A percentile compares a stretch with the other conserved stretches of the same genome.
These are phyloP conservation scores for Pachypanchax playfairii DNA, from an alignment of 2,113 vertebrate genomes.

Conservation along the genomic window DNA sequence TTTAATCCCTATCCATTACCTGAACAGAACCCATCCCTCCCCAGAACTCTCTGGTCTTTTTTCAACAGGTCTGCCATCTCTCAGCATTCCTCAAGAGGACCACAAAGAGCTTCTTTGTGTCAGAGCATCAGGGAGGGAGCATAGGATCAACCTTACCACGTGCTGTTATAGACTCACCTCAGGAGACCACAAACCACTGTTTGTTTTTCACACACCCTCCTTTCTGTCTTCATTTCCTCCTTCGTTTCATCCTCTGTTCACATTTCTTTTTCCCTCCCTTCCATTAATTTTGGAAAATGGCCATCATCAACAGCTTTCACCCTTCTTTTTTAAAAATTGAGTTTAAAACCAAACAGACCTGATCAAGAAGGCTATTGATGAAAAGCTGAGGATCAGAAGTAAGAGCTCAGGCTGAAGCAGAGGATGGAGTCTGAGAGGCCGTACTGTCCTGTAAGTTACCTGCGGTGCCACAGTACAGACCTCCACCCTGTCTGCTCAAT, in stretches of 20 bases:
- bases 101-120: constrained; percentile 80
- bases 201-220: constrained; percentile 26
- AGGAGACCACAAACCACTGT: constrained; percentile 65
- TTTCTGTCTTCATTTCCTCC: constrained; percentile 34
- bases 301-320: constrained; percentile 57
- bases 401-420: constrained; percentile 5
- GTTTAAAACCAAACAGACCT: constrained; percentile 48
- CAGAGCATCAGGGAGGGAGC: constrained; percentile 55
- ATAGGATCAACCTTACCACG: constrained; percentile 57
- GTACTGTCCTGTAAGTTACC: constrained; percentile 46
- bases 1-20: constrained; percentile 20
- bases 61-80: constrained; percentile 60
- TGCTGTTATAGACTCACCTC: constrained; percentile 69
- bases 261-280: constrained; percentile 49
- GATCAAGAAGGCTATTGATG: constrained; percentile 70
- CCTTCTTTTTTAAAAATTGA: constrained; percentile 27
- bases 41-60: constrained; percentile 32
- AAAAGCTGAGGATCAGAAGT: constrained; percentile 37
- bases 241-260: constrained; percentile 30
- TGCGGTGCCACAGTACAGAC: constrained; percentile 49
- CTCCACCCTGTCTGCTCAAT: constrained; percentile 29
- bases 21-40: constrained; percentile 8
- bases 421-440: constrained; percentile 40
- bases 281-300: constrained; percentile 56
- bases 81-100: constrained; percentile 73